Conservation (phyloP, 2,113 vertebrate species). For the Nycticryphes semicollaris region DNA sequence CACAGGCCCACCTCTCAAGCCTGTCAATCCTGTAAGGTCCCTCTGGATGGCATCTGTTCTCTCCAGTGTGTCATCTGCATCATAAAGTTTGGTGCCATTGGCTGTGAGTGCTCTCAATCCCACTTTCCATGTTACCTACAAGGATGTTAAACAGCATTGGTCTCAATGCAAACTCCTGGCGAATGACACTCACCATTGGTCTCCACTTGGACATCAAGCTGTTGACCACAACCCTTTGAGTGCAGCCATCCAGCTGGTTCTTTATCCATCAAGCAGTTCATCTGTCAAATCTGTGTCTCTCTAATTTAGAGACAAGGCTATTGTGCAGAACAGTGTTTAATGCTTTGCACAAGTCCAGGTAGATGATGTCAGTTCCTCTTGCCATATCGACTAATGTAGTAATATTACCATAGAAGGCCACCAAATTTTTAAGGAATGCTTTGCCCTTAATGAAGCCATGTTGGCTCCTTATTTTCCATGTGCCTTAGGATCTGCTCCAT, state of each 20-base stretch:
- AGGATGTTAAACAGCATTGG: neutral
- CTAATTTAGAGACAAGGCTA: neutral
- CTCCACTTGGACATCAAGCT: neutral
- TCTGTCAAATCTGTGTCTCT: neutral
- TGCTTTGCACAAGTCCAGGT: neutral
- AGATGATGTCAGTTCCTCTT: neutral
- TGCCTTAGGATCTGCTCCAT: neutral
- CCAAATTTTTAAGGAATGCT: neutral
- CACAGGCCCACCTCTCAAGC: too few relatives aligned
- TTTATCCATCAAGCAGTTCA: neutral
- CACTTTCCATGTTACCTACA: neutral
- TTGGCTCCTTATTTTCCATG: neutral
- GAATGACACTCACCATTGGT: neutral
- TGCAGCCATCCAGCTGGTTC: neutral
- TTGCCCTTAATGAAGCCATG: neutral
- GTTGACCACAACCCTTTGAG: neutral
- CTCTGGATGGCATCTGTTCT: neutral
- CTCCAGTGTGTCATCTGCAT: neutral
- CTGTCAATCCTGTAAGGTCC: too few relatives aligned
- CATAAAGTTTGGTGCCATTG: neutral
- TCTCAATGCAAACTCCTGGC: neutral
- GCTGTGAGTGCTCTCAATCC: neutral
- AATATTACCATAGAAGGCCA: neutral
- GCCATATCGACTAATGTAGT: neutral
- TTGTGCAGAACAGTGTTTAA: neutral